These are phyloP conservation scores for Ornithoptera alexandrae DNA, from an alignment of 2,888 invertebrate species.

Conservation along the genomic window DNA sequence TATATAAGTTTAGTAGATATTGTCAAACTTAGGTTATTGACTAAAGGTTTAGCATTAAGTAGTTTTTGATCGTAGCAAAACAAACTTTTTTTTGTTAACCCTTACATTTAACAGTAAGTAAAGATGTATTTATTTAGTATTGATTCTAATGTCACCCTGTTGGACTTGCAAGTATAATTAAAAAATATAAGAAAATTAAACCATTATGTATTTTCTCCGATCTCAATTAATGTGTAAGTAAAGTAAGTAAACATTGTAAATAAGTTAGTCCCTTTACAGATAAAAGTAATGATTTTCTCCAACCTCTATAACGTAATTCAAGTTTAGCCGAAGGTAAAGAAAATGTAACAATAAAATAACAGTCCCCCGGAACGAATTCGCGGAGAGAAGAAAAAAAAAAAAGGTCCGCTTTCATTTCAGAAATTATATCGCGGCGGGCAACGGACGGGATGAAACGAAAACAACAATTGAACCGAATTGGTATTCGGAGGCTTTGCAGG, in stretches of 20 bases:
- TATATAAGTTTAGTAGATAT: too few relatives aligned
- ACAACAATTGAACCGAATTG: constrained; percentile 50
- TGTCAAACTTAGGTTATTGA: too few relatives aligned
- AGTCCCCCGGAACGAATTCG: constrained; percentile 28
- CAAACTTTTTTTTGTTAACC: too few relatives aligned
- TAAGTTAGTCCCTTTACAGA: constrained; percentile 6
- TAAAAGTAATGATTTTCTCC: constrained; percentile 15
- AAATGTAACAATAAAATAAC: constrained; percentile 31
- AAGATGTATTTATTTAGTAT: too few relatives aligned
- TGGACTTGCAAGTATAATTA: too few relatives aligned
- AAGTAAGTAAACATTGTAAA: constrained; percentile 7
- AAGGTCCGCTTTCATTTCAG: constrained; percentile 36
- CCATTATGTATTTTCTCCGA: too few relatives aligned
- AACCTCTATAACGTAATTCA: constrained; percentile 24
- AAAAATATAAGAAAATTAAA: too few relatives aligned
- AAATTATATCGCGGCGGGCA: constrained; percentile 35
- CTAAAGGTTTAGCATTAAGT: too few relatives aligned
- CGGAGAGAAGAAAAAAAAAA: constrained; percentile 18
- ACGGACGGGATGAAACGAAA: constrained; percentile 46
- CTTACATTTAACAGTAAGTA: too few relatives aligned
- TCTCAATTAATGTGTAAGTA: not conserved
- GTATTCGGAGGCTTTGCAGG: constrained; percentile 47
- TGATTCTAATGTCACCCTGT: too few relatives aligned
- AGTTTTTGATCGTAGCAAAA: too few relatives aligned
- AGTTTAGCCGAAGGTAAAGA: constrained; percentile 28